Percentiles rank a stretch among this genome's conserved stretches.
These are phyloP conservation scores for Linnaemya tessellans DNA, from an alignment of 2,888 invertebrate genomes.

Conservation along the genomic window DNA sequence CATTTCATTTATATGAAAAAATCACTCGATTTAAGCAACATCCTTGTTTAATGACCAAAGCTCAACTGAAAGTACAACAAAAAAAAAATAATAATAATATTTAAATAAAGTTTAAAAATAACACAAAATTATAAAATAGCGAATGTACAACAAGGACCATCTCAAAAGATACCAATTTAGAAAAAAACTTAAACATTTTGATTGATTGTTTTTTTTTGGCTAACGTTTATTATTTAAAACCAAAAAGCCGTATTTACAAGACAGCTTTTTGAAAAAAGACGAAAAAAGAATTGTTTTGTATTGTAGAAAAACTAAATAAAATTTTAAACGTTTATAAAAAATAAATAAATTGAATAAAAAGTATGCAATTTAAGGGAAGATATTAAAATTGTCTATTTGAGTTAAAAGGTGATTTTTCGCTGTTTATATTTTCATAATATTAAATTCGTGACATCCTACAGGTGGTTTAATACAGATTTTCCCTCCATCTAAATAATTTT, in stretches of 20 bases:
- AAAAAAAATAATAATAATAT: slow-evolving; percentile 52
- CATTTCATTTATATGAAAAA: no score
- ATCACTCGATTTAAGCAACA: background rate
- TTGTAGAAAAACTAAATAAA: slow-evolving; percentile 47
- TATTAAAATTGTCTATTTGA: slow-evolving; percentile 12
- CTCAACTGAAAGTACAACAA: slow-evolving; percentile 44
- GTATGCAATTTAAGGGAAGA: slow-evolving; percentile 64
- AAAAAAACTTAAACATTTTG: slow-evolving; percentile 72
- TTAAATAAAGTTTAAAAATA: slow-evolving; percentile 52
- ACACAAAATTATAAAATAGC: slow-evolving; percentile 74
- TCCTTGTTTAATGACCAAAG: slow-evolving; percentile 23
- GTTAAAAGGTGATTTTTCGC: background rate
- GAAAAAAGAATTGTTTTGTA: slow-evolving; percentile 47
- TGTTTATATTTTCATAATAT: no score
- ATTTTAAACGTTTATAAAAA: slow-evolving; percentile 43
- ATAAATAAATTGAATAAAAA: slow-evolving; percentile 23
- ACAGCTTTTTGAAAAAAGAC: slow-evolving; percentile 41
- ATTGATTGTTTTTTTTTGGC: slow-evolving; percentile 41
- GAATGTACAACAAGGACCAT: slow-evolving; percentile 90
- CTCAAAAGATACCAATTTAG: slow-evolving; percentile 94
- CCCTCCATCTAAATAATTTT: no score
- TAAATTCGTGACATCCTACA: background rate
- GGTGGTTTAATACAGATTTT: no score
- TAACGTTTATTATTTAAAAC: slow-evolving; percentile 36
- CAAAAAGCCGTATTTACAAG: slow-evolving; percentile 49